Percentiles rank a stretch among this genome's conserved stretches.
Evolutionary conservation across 2,113 vertebrate species (phyloP).

Genomic region (Archilochus colubris): DNA sequence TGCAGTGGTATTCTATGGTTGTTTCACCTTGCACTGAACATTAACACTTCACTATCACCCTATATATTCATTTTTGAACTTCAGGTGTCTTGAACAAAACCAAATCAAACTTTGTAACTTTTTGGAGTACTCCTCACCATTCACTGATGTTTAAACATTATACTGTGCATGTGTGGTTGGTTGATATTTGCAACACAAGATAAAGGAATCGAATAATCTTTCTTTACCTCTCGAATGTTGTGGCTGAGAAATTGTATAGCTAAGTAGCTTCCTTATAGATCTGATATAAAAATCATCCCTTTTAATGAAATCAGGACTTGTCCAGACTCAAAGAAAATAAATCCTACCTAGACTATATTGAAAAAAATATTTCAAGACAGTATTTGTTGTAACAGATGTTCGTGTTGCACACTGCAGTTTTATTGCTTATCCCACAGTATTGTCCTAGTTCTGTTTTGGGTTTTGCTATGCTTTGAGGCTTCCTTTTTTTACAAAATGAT

Average conservation of each 20-base stretch:
- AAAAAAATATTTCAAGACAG: not conserved
- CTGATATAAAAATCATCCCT: not conserved
- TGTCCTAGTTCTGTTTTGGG: not conserved
- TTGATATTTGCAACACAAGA: not conserved
- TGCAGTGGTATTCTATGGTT: not conserved
- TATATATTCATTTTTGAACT: not conserved
- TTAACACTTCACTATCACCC: not conserved
- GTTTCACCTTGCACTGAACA: not conserved
- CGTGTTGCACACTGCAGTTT: not conserved
- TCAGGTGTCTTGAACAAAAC: not conserved
- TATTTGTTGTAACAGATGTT: not conserved
- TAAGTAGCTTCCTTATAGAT: not conserved
- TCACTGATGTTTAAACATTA: not conserved
- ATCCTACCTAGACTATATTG: not conserved
- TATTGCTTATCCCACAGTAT: not conserved
- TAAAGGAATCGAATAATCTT: not conserved
- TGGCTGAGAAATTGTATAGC: not conserved
- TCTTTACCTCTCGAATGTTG: not conserved
- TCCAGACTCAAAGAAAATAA: not conserved
- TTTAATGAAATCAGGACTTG: not conserved
- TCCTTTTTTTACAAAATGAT: not conserved
- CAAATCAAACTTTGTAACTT: not conserved
- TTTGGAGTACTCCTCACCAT: not conserved
- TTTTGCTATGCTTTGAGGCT: not conserved
- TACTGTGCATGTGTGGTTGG: not conserved